Conservation (phyloP, 2,113 vertebrate genomes). For the Mesocricetus auratus region DNA sequence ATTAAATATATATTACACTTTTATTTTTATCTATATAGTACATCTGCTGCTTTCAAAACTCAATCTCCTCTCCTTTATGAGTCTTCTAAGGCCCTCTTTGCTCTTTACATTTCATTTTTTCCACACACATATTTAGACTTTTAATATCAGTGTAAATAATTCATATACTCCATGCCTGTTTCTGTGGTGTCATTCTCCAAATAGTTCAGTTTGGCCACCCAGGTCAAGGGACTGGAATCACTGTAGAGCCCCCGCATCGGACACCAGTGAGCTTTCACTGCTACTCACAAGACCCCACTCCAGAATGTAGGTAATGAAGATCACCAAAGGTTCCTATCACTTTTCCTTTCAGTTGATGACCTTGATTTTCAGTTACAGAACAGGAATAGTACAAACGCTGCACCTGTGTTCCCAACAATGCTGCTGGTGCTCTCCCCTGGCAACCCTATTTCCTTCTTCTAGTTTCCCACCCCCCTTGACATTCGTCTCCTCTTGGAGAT, state of each 20-base stretch:
- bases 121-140: background rate
- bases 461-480: too few species aligned
- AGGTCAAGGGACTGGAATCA: background rate
- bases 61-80: background rate
- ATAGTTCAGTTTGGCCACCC: background rate
- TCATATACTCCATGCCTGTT: background rate
- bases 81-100: background rate
- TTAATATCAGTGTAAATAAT: background rate
- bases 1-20: background rate
- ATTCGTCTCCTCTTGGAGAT: background rate
- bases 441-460: background rate
- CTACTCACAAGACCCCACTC: background rate
- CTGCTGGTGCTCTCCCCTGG: background rate
- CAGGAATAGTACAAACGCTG: background rate
- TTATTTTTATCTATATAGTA: background rate
- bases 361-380: background rate
- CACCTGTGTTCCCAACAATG: background rate
- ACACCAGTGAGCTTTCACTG: background rate
- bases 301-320: background rate
- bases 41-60: background rate
- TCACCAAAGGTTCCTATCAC: background rate
- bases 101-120: background rate
- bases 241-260: fast-evolving
- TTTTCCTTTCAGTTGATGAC: background rate
- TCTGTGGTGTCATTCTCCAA: background rate